Conservation (phyloP, 2,797 vertebrate genomes). For the Gila robusta region DNA sequence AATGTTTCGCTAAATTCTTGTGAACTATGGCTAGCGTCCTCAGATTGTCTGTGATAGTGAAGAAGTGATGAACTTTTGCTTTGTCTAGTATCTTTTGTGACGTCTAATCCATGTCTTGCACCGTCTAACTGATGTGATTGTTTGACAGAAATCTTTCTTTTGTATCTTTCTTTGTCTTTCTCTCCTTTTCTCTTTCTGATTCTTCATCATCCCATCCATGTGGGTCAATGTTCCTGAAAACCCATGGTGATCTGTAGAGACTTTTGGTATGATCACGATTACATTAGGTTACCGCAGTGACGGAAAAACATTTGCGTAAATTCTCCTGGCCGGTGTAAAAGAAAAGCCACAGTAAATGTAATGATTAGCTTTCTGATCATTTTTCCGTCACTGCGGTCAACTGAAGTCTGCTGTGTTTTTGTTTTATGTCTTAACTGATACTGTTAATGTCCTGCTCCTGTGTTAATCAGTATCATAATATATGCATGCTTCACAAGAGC, state of each 20-base stretch:
- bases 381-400: conserved; percentile 87
- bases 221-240: conserved; percentile 92
- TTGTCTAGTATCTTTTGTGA: neutral
- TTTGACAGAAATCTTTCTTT: conserved; percentile 56
- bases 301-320: conserved; percentile 60
- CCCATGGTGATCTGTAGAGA: conserved; percentile 92
- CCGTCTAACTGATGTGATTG: conserved; percentile 49
- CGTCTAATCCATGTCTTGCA: conserved; percentile 55
- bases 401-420: conserved; percentile 78
- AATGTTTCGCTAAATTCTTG: neutral
- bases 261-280: conserved; percentile 91
- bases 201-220: conserved; percentile 88
- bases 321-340: neutral
- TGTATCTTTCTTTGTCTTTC: conserved; percentile 58
- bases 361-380: neutral
- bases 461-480: conserved; percentile 40
- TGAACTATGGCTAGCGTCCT: neutral
- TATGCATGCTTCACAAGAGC: conserved; percentile 50
- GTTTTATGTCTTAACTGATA: conserved; percentile 63
- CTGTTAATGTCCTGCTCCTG: conserved; percentile 57
- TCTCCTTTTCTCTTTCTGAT: conserved; percentile 76
- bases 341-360: neutral
- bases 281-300: conserved; percentile 83
- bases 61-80: too few relatives aligned
- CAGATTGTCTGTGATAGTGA: too few relatives aligned